Conservation (phyloP, 2,113 vertebrate genomes). For the Kryptolebias marmoratus region DNA sequence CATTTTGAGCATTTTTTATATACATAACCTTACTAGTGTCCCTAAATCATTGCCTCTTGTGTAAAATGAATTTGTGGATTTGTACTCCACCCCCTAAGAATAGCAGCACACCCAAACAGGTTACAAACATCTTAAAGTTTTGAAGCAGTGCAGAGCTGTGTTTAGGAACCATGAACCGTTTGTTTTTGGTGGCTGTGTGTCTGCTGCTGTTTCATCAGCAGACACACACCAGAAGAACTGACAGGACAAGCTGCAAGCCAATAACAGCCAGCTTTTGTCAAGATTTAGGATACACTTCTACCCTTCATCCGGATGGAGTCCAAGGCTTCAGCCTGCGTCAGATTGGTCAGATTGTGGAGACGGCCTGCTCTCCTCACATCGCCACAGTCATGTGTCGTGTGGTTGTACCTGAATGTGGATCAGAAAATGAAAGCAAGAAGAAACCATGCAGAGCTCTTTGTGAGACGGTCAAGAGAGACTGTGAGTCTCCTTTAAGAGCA, state of each 20-base stretch:
- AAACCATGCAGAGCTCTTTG: constrained; percentile 69
- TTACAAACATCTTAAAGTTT: not conserved
- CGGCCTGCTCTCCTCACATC: constrained; percentile 41
- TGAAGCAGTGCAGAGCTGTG: not conserved
- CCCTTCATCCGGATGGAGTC: constrained; percentile 31
- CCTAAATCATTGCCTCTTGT: constrained; percentile 27
- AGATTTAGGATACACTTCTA: constrained; percentile 58
- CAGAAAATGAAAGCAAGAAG: constrained; percentile 13
- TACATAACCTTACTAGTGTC: not conserved
- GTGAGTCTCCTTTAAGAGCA: constrained; percentile 33
- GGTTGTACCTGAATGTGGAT: constrained; percentile 62
- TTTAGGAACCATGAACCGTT: constrained; percentile 30
- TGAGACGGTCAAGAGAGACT: constrained; percentile 63
- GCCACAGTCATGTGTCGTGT: constrained; percentile 59
- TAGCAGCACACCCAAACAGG: rapidly evolving
- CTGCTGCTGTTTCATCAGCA: constrained; percentile 18
- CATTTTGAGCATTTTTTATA: constrained; percentile 1
- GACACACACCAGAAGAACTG: not conserved
- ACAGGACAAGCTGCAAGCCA: constrained; percentile 38
- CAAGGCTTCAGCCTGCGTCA: constrained; percentile 41
- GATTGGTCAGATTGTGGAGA: constrained; percentile 56
- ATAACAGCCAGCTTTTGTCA: constrained; percentile 56
- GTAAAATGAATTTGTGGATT: constrained; percentile 45
- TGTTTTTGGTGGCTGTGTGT: constrained; percentile 11
- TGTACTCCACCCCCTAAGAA: constrained; percentile 40